A percentile compares a stretch with the other conserved stretches of the same genome.
These are phyloP conservation scores for Lordiphosa andalusiaca DNA, from an alignment of 2,888 invertebrate species.

Conservation along the genomic window DNA sequence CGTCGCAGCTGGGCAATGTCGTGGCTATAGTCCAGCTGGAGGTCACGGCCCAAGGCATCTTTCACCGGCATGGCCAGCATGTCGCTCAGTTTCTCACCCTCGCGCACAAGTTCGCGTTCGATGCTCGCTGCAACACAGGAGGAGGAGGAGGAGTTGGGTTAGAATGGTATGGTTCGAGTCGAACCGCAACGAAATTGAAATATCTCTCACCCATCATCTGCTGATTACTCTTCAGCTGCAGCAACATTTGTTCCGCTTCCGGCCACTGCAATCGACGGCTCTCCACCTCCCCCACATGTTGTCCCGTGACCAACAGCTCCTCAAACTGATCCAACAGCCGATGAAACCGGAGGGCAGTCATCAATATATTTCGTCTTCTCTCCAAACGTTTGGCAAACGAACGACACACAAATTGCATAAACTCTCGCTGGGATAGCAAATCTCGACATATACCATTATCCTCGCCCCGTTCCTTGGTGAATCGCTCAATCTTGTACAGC, in stretches of 20 bases:
- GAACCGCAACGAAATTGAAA: neutral
- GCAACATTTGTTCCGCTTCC: constrained; percentile 83
- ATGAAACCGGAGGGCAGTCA: constrained; percentile 88
- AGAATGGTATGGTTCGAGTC: constrained; percentile 1
- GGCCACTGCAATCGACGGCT: constrained; percentile 43
- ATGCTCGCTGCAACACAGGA: constrained; percentile 82
- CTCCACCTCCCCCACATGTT: constrained; percentile 45
- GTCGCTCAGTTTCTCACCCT: constrained; percentile 89
- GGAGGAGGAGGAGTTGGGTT: neutral
- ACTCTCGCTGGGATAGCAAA: constrained; percentile 87
- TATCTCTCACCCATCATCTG: constrained; percentile 82
- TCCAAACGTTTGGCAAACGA: constrained; percentile 89
- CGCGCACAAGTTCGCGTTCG: constrained; percentile 85
- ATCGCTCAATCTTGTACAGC: constrained; percentile 85
- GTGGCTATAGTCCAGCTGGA: constrained; percentile 86
- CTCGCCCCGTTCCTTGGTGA: constrained; percentile 80
- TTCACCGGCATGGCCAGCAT: constrained; percentile 89
- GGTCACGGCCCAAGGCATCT: constrained; percentile 87
- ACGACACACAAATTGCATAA: constrained; percentile 90
- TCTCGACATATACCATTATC: constrained; percentile 81
- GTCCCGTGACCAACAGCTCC: constrained; percentile 83
- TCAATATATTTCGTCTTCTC: constrained; percentile 86
- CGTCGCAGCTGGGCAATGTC: constrained; percentile 88
- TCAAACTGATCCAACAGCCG: constrained; percentile 88
- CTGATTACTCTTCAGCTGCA: constrained; percentile 84